Base-by-base conservation (phyloP, 2,888 invertebrate species). In the Thereva unica region DNA sequence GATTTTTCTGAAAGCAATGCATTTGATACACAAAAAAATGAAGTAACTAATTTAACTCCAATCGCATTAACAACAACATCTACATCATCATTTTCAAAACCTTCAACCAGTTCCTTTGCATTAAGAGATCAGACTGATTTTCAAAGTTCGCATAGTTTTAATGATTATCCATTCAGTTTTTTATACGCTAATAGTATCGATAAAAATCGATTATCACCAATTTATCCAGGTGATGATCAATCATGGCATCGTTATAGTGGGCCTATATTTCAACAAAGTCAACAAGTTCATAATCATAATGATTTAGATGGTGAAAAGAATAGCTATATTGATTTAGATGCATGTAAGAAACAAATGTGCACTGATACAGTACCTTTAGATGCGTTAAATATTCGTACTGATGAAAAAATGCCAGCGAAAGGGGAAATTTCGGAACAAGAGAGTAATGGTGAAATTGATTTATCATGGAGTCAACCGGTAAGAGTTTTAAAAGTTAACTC, bases 351-450 rank as follows among this genome's bases (percentile, higher is more conserved):
- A 10, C 77, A 73, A 71, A 10, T 72, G 12, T 68, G 65, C 56
- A 59, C 63, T 57, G 69, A 68, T n/a, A 68, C 44, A 41, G 42
- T 44, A 45, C 61, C 67, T 53, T 78, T 80, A 3, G 82, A 82
- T 67, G 84, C 85, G 72, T 81, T 92, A 54, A 90, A 92, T 76
- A 92, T 93, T 74, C 86, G 91, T 73, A 88, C 93, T 0, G 92
- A 93, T 75, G 93, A 93, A 78, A 87, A 89, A 71, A 93, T 93
- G 92, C 93, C 93, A 44, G 89, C 93, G 0, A 86, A 91, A 70
- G 93, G 93, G 1, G 93, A 93, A 80, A 84, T 93, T 49, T 92
- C 92, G 9, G 93, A 92, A 10, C 93, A 92, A 77, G 93, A 93
- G 77, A 92, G 92, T 80, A 89, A 91, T 75, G 92, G 91, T 8